Evolutionary conservation across 2,797 vertebrate genomes (phyloP).

Genomic region (Ptychobarbus kaznakovi): DNA sequence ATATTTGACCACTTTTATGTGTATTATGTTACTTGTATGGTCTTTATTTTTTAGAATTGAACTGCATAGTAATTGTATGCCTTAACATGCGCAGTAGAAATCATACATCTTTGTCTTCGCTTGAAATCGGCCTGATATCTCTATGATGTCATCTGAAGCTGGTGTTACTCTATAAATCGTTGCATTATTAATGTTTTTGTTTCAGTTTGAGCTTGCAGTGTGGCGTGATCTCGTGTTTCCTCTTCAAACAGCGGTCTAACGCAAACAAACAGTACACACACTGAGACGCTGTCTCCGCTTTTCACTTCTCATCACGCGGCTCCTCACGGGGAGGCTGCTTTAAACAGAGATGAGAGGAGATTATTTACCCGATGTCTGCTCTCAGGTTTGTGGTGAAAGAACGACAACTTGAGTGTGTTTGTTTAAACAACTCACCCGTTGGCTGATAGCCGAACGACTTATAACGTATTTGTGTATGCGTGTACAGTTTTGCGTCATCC

Average conservation of each 20-base stretch:
- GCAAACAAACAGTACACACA: slow-evolving; percentile 52
- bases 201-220: slow-evolving; percentile 34
- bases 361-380: slow-evolving; percentile 65
- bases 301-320: slow-evolving; percentile 34
- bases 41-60: not conserved
- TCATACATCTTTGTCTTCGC: not conserved
- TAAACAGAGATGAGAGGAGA: slow-evolving; percentile 52
- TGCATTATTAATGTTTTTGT: slow-evolving; percentile 47
- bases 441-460: slow-evolving; percentile 41
- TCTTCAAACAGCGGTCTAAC: slow-evolving; percentile 55
- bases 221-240: slow-evolving; percentile 54
- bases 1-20: not conserved
- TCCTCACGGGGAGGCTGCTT: slow-evolving; percentile 53
- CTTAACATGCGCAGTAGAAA: not conserved
- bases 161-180: slow-evolving; percentile 30
- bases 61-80: not conserved
- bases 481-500: slow-evolving; percentile 19
- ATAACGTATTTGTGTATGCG: slow-evolving; percentile 12
- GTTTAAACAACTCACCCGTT: slow-evolving; percentile 50
- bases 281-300: slow-evolving; percentile 51
- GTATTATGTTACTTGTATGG: not conserved
- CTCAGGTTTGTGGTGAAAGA: slow-evolving; percentile 54
- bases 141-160: not conserved
- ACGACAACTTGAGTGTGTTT: slow-evolving; percentile 58
- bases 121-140: not conserved